Evolutionary conservation across 1,140 invertebrate genomes (phyloP).

Genomic region (Drosophila azteca): DNA sequence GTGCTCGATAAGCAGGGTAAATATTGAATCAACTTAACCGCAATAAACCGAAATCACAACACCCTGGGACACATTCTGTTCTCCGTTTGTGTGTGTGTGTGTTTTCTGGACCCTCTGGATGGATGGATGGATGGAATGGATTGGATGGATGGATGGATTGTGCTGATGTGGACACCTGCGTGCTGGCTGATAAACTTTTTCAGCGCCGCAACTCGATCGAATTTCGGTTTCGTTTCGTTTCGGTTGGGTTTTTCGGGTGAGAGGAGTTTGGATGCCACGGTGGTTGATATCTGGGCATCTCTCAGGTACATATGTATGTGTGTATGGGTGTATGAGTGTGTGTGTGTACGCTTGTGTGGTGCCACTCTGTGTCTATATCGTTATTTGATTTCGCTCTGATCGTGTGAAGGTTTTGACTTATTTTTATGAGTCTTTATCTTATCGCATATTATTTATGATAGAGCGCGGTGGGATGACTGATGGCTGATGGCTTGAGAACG

Average conservation of each 20-base stretch:
- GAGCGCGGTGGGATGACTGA: constrained; percentile 30
- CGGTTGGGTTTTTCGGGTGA: background rate
- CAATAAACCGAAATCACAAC: constrained; percentile 24
- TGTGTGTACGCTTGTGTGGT: no score
- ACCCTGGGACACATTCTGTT: constrained; percentile 6
- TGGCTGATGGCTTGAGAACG: constrained; percentile 40
- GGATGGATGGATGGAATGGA: background rate
- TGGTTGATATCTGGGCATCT: constrained; percentile 34
- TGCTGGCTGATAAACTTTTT: constrained; percentile 31
- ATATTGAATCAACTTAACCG: constrained; percentile 58
- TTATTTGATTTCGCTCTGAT: constrained; percentile 69
- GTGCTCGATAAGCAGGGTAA: constrained; percentile 68
- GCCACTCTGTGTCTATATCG: constrained; percentile 24
- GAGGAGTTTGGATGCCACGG: constrained; percentile 1
- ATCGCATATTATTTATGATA: constrained; percentile 69
- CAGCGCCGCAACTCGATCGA: constrained; percentile 54
- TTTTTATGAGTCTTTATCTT: constrained; percentile 69
- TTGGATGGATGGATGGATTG: constrained; percentile 19
- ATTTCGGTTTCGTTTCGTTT: constrained; percentile 10
- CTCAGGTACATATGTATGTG: constrained; percentile 32
- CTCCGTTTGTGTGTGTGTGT: background rate
- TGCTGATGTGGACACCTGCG: constrained; percentile 50
- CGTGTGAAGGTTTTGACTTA: constrained; percentile 67
- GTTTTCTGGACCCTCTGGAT: constrained; percentile 20
- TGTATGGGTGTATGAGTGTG: no score